phyloP scores from a whole-genome alignment of 2,113 vertebrate genomes.

The Scophthalmus maximus region DNA sequence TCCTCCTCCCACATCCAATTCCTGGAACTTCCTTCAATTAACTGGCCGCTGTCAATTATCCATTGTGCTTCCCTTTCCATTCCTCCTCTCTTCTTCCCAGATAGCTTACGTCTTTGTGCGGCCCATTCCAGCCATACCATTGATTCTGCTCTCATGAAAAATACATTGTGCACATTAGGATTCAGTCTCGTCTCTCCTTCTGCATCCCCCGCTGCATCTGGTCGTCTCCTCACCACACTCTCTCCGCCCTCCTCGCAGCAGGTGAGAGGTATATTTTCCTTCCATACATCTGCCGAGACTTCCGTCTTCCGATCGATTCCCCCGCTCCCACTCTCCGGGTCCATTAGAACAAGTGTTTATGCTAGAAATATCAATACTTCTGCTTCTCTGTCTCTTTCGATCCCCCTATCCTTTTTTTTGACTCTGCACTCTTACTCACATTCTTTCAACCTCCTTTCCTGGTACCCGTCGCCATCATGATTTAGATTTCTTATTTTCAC shows the following conservation, averaged over 20 bases:
- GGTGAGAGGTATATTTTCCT: slow-evolving; percentile 72
- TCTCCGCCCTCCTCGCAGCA: slow-evolving; percentile 41
- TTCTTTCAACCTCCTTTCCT: slow-evolving; percentile 22
- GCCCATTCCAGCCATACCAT: slow-evolving; percentile 62
- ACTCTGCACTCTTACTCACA: slow-evolving; percentile 8
- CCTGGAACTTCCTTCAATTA: slow-evolving; percentile 41
- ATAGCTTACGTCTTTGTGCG: slow-evolving; percentile 24
- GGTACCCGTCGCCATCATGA: slow-evolving; percentile 15
- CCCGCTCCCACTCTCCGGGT: slow-evolving; percentile 43
- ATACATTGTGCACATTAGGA: slow-evolving; percentile 70
- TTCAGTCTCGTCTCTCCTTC: slow-evolving; percentile 52
- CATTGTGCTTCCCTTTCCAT: slow-evolving; percentile 25
- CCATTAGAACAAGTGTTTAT: slow-evolving; percentile 74
- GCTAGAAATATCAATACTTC: slow-evolving; percentile 68
- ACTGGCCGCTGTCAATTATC: slow-evolving; percentile 45
- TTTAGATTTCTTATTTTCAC: slow-evolving; percentile 47
- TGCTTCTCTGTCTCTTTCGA: slow-evolving; percentile 25
- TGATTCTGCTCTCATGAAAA: slow-evolving; percentile 74
- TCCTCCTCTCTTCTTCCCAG: slow-evolving; percentile 45
- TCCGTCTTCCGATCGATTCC: slow-evolving; percentile 68
- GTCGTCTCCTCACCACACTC: slow-evolving; percentile 38
- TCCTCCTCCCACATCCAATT: slow-evolving; percentile 35
- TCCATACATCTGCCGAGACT: slow-evolving; percentile 67
- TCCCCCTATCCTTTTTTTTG: slow-evolving; percentile 13
- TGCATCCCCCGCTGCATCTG: slow-evolving; percentile 47